Conservation (phyloP, 1,140 invertebrate species). For the Leguminivora glycinivorella region DNA sequence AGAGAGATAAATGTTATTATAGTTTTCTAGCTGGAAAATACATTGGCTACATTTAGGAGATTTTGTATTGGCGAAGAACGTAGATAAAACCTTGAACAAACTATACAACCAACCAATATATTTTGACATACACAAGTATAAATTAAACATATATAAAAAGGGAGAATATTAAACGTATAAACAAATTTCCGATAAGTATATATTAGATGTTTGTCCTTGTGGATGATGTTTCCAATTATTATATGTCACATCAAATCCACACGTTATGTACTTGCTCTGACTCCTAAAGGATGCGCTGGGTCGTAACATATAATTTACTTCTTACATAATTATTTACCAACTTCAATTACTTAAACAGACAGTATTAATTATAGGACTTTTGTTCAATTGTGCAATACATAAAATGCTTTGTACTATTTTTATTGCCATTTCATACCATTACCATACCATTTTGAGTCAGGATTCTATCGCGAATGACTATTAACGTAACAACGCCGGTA, state of each 20-base stretch:
- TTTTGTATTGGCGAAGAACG: no score
- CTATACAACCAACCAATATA: no score
- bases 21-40: no score
- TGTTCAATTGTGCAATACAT: background rate
- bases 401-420: background rate
- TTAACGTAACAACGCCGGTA: background rate
- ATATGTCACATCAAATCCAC: no score
- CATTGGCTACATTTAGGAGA: no score
- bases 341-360: background rate
- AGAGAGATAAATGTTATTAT: no score
- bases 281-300: background rate
- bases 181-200: no score
- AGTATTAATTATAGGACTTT: background rate
- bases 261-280: background rate
- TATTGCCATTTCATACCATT: background rate
- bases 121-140: no score
- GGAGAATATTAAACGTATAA: no score
- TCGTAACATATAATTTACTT: background rate
- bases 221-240: background rate
- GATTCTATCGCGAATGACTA: background rate
- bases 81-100: no score
- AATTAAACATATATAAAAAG: no score
- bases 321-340: background rate
- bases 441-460: conserved; percentile 2
- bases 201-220: no score